Base-by-base conservation (phyloP, 1,140 invertebrate species). In the Sarcophaga peregrina region DNA sequence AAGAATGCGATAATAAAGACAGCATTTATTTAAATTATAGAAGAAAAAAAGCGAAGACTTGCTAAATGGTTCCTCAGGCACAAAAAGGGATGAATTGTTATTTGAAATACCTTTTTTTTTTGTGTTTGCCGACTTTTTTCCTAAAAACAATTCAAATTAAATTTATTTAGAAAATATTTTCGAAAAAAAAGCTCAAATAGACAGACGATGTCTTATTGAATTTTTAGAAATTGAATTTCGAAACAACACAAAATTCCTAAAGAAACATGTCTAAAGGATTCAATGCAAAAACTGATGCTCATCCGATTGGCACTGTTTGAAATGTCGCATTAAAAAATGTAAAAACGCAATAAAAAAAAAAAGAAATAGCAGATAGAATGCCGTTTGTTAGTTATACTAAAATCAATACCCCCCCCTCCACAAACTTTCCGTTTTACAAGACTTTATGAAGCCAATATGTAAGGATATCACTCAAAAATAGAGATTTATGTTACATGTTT, bases 21-120 rank as follows among this genome's bases (percentile, higher is more conserved):
- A 58, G n/a, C 54, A 58, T 58, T 58, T n/a, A 58, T 58, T 58
- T n/a, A n/a, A 58, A n/a, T 58, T 58, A 13, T 58, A 13, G n/a
- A n/a, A n/a, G n/a, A n/a, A n/a, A 58, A n/a, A 7, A 58, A 58
- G 54, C 11, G 15, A n/a, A n/a, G 54, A 58, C 54, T 58, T 5
- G 54, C 15, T 58, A 58, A 58, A 58, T 58, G 15, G 13, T 6
- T 15, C 13, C 54, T 4, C 15, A 58, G 54, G 15, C 54, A 13
- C n/a, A 58, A 58, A n/a, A 58, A 58, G 54, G 25, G 54, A 58
- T 58, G n/a, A 58, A 58, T 0, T 15, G 15, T 58, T 58, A 58
- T n/a, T n/a, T 58, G 15, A 58, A 58, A 58, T 37, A 37, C 25
- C 25, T 37, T 37, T 37, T 37, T 37, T 37, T 37, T 1, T 37